Percentiles rank a stretch among this genome's conserved stretches.
Conservation (phyloP, 2,113 vertebrate genomes). For the Pseudolaguvia tuberculata region DNA sequence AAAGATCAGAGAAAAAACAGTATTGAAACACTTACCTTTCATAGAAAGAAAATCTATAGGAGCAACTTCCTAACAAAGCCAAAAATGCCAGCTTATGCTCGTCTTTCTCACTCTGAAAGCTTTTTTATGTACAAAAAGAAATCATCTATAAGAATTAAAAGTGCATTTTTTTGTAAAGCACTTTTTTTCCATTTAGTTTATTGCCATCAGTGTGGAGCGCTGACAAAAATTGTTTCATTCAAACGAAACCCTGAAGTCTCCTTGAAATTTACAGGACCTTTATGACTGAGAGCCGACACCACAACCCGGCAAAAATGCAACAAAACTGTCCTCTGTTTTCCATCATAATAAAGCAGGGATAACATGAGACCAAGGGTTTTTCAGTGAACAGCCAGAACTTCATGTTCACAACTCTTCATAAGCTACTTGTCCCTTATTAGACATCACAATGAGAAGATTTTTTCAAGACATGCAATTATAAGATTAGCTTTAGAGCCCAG, state of each 20-base stretch:
- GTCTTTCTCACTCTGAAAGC: not conserved
- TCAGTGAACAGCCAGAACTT: not conserved
- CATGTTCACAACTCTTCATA: not conserved
- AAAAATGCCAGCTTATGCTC: not conserved
- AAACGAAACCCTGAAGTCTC: not conserved
- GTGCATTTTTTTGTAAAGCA: not conserved
- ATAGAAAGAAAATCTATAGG: not conserved
- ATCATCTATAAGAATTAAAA: not conserved
- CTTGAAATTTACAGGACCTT: not conserved
- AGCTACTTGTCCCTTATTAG: not conserved
- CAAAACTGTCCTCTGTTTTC: no score
- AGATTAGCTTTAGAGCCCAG: not conserved
- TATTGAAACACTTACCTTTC: not conserved
- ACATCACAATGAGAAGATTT: not conserved
- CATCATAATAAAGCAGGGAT: not conserved
- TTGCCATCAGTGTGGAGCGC: constrained; percentile 3
- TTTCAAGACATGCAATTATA: not conserved
- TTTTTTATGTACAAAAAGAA: not conserved
- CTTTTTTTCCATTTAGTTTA: constrained; percentile 11
- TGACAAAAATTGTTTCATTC: no score
- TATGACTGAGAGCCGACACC: constrained; percentile 13
- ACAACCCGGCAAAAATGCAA: not conserved
- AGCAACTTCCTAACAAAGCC: not conserved
- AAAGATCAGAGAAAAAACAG: not conserved
- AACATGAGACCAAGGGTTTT: not conserved